Evolutionary conservation across 2,888 invertebrate genomes (phyloP).

Genomic region (Amaurobius ferox): DNA sequence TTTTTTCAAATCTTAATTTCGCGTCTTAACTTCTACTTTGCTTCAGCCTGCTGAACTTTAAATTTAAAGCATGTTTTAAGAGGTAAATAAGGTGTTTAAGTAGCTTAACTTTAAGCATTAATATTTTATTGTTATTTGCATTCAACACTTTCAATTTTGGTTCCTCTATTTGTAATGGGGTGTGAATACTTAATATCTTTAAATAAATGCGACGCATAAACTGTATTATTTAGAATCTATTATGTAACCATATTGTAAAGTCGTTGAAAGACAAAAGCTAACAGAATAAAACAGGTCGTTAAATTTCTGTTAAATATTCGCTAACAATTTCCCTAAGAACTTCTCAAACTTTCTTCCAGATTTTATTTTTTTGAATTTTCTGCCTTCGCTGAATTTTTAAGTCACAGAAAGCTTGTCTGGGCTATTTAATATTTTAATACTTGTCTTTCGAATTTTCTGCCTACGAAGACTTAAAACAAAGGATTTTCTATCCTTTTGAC

Average conservation of each 20-base stretch:
- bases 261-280: not conserved
- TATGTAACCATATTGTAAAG: not conserved
- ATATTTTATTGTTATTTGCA: too few relatives aligned
- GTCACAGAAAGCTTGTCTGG: not conserved
- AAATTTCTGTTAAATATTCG: slow-evolving; percentile 6
- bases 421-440: slow-evolving; percentile 51
- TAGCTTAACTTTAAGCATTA: too few relatives aligned
- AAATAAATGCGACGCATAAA: too few relatives aligned
- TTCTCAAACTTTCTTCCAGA: not conserved
- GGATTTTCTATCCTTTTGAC: slow-evolving; percentile 27
- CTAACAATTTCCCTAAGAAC: not conserved
- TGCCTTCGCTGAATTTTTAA: slow-evolving; percentile 1
- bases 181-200: too few relatives aligned
- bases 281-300: not conserved
- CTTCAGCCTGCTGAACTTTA: too few relatives aligned
- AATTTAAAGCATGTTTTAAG: too few relatives aligned
- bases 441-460: slow-evolving; percentile 25
- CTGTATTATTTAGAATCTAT: not conserved
- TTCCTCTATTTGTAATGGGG: too few relatives aligned
- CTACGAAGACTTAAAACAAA: slow-evolving; percentile 32
- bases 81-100: too few relatives aligned
- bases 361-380: not conserved
- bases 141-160: too few relatives aligned
- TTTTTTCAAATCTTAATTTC: too few relatives aligned
- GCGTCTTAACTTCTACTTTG: too few relatives aligned